Evolutionary conservation across 2,888 invertebrate genomes (phyloP).

Genomic region (Chymomyza amoena): DNA sequence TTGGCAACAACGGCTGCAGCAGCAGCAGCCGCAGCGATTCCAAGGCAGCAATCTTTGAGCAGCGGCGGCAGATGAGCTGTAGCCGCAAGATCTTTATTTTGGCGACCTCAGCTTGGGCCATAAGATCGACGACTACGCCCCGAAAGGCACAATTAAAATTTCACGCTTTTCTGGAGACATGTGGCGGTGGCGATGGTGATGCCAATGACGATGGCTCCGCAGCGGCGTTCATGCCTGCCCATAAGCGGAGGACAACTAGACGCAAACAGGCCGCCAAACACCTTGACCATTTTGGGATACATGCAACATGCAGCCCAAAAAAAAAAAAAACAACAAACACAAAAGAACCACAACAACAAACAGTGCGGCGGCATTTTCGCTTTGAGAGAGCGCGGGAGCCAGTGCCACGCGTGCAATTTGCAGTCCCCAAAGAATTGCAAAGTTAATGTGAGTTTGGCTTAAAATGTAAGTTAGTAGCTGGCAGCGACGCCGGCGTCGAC

Average conservation of each 20-base stretch:
- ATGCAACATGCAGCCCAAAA: conserved; percentile 3
- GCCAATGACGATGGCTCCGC: conserved; percentile 4
- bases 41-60: background rate
- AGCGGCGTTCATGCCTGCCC: conserved; percentile 32
- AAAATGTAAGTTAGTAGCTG: conserved; percentile 6
- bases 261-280: conserved; percentile 3
- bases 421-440: conserved; percentile 41
- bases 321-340: background rate
- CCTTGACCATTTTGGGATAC: conserved; percentile 29
- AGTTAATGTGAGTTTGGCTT: background rate
- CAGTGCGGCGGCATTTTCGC: conserved; percentile 62
- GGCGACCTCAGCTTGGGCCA: conserved; percentile 11
- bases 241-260: conserved; percentile 50
- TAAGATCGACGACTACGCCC: conserved; percentile 56
- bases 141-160: conserved; percentile 72
- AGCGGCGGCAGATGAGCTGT: conserved; percentile 50
- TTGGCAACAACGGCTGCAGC: conserved; percentile 49
- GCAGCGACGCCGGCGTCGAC: conserved; percentile 8
- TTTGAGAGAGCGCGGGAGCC: conserved; percentile 42
- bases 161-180: conserved; percentile 49
- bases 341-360: conserved; percentile 11
- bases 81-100: conserved; percentile 65
- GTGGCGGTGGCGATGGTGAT: conserved; percentile 1
- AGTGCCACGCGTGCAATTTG: conserved; percentile 61
- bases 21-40: conserved; percentile 14